Conservation (phyloP, 2,797 vertebrate species). For the Oreortyx pictus region DNA sequence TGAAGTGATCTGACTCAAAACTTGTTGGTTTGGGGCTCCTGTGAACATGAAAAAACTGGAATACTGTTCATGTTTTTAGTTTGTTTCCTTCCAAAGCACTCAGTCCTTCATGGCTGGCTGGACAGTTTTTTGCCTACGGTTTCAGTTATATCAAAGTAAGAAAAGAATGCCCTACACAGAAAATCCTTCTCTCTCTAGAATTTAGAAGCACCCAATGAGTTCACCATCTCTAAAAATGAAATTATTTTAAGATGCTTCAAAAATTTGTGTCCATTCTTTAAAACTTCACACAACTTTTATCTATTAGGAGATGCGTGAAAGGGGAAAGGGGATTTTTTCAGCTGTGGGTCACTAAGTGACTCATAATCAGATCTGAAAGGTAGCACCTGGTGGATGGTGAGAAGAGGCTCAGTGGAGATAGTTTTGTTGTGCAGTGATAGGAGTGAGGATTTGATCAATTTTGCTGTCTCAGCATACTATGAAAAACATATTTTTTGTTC, state of each 20-base stretch:
- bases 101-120: background rate
- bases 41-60: background rate
- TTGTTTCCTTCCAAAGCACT: conserved; percentile 11
- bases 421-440: background rate
- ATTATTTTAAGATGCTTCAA: background rate
- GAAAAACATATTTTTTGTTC: background rate
- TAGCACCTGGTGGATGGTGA: background rate
- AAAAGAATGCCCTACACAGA: background rate
- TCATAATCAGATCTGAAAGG: conserved; percentile 3
- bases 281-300: background rate
- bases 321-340: background rate
- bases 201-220: background rate
- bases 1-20: background rate
- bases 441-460: background rate
- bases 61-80: background rate
- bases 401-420: background rate
- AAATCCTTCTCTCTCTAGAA: background rate
- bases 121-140: background rate
- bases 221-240: background rate
- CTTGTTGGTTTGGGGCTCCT: background rate
- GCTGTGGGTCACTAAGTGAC: background rate
- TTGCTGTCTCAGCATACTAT: background rate
- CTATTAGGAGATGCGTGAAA: background rate
- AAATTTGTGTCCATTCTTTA: background rate
- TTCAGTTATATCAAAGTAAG: background rate